phyloP scores from a whole-genome alignment of 2,888 invertebrate genomes.

The Athrips mouffetella region DNA sequence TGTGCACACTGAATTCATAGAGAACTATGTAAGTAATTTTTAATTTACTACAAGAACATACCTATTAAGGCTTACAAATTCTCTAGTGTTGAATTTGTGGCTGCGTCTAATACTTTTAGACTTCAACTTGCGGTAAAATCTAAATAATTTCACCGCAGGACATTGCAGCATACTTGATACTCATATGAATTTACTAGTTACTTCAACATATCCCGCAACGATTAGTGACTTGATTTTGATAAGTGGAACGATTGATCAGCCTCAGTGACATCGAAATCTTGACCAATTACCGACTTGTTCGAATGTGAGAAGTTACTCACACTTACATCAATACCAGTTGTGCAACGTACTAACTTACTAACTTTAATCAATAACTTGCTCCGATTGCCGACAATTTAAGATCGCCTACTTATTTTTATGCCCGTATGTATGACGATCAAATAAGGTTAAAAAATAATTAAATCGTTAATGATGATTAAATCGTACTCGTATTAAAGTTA shows the following conservation, averaged over 20 bases:
- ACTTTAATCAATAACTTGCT: conserved; percentile 2
- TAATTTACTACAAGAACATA: background rate
- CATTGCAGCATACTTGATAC: conserved; percentile 31
- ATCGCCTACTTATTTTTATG: background rate
- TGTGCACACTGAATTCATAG: conserved; percentile 79
- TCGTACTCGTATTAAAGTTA: conserved; percentile 2
- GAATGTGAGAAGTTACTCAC: conserved; percentile 32
- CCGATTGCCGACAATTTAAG: conserved; percentile 1
- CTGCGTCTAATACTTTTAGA: conserved; percentile 10
- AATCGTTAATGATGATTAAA: background rate
- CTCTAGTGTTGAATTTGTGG: too few species aligned
- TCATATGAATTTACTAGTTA: conserved; percentile 37
- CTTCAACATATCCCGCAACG: conserved; percentile 42
- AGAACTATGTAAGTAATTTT: conserved; percentile 78
- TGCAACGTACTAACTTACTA: conserved; percentile 6
- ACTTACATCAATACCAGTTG: conserved; percentile 6
- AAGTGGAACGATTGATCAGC: conserved; percentile 34
- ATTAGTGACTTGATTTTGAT: conserved; percentile 41
- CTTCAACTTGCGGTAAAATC: too few species aligned
- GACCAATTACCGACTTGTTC: conserved; percentile 33
- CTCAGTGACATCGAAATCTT: conserved; percentile 39
- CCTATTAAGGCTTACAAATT: background rate
- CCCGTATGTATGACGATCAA: background rate
- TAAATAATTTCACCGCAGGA: conserved; percentile 23
- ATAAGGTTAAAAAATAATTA: background rate